Conservation (phyloP, 2,888 invertebrate species). For the Oasisia sp. region DNA sequence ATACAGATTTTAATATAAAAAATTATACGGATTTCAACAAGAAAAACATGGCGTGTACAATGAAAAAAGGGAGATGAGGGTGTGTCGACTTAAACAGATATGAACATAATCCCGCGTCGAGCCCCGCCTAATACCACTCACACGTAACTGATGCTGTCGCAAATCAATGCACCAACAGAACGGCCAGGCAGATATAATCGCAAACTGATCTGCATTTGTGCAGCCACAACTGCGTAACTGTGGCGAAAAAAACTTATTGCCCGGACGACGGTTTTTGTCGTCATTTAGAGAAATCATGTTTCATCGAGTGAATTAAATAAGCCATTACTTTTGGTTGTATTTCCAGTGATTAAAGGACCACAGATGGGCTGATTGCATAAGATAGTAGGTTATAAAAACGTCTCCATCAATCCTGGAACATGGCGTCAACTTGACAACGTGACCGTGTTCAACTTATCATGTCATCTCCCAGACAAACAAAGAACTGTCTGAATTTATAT, state of each 20-base stretch:
- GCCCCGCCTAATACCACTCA: background rate
- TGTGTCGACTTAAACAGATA: background rate
- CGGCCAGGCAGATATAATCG: background rate
- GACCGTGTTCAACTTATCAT: background rate
- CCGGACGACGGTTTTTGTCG: background rate
- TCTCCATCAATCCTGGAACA: background rate
- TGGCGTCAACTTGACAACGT: background rate
- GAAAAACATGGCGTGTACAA: too few species aligned
- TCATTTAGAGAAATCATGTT: constrained; percentile 3
- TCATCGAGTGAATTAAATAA: background rate
- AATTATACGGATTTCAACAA: too few species aligned
- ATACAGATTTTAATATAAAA: too few species aligned
- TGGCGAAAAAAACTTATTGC: background rate
- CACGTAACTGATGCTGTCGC: background rate
- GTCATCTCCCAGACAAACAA: background rate
- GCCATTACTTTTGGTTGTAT: background rate
- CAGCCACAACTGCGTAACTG: background rate
- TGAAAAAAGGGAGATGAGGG: background rate
- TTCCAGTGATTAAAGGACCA: background rate
- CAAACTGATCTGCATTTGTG: background rate
- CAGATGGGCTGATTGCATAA: background rate
- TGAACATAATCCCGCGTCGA: background rate
- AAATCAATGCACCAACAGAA: background rate
- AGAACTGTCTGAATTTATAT: too few species aligned
- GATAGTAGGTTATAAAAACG: background rate